Percentiles rank a stretch among this genome's conserved stretches.
phyloP scores from a whole-genome alignment of 2,113 vertebrate species.

The Cyanistes caeruleus region DNA sequence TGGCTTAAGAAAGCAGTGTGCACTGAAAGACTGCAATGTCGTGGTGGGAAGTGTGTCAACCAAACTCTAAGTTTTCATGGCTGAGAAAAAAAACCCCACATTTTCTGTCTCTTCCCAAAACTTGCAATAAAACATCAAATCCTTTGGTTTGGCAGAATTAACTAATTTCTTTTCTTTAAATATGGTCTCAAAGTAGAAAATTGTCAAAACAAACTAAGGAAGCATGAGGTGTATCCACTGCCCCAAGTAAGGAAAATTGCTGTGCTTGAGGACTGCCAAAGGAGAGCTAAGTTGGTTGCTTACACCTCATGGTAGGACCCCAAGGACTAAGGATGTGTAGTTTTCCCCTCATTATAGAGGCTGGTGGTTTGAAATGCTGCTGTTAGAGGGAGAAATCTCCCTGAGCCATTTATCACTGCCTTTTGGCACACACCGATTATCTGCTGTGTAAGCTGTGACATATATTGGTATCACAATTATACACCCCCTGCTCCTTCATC shows the following conservation, averaged over 20 bases:
- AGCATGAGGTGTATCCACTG: not conserved
- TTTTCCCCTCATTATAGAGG: not conserved
- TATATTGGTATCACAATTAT: not conserved
- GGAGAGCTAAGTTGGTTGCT: not conserved
- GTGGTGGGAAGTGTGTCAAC: not conserved
- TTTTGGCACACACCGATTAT: not conserved
- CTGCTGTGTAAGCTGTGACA: not conserved
- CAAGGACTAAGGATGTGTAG: not conserved
- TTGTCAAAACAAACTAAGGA: not conserved
- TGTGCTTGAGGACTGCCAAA: not conserved
- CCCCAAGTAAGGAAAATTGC: accelerated
- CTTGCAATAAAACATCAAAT: not conserved
- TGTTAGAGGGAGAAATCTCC: not conserved
- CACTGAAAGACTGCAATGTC: not conserved
- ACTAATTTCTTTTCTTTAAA: not conserved
- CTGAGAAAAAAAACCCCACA: not conserved
- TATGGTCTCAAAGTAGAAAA: not conserved
- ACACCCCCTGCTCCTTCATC: not conserved
- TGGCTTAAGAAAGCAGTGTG: not conserved
- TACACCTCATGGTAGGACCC: not conserved
- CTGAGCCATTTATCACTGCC: not conserved
- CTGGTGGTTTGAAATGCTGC: not conserved
- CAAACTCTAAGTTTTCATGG: not conserved
- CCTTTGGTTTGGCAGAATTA: not conserved
- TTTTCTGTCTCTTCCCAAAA: not conserved